Evolutionary conservation across 2,888 invertebrate species (phyloP).

Genomic region (Electrophaes corylata): DNA sequence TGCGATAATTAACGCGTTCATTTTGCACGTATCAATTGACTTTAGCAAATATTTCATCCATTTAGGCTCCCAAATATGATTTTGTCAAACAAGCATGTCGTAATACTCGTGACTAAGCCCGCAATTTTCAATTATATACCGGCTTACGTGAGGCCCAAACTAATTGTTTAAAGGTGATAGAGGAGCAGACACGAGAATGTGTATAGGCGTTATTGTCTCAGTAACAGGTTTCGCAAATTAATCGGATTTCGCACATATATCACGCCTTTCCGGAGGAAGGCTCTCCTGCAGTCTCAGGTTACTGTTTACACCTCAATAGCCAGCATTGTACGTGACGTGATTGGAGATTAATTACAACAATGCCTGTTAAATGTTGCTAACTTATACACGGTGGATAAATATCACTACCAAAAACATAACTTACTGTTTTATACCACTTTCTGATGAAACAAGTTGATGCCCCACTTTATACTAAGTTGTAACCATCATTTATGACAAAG

Average conservation of each 20-base stretch:
- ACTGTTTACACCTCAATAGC: conserved; percentile 44
- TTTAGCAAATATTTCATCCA: conserved; percentile 25
- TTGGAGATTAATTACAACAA: conserved; percentile 28
- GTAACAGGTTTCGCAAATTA: conserved; percentile 70
- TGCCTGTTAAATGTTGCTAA: conserved; percentile 26
- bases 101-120: conserved; percentile 17
- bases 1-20: conserved; percentile 10
- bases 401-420: no score
- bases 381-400: neutral
- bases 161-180: conserved; percentile 55
- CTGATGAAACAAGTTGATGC: no score
- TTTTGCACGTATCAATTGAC: conserved; percentile 11
- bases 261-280: conserved; percentile 56
- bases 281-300: conserved; percentile 44
- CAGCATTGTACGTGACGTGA: conserved; percentile 33
- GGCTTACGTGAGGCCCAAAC: conserved; percentile 48
- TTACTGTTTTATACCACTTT: conserved; percentile 5
- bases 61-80: conserved; percentile 15
- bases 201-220: conserved; percentile 69
- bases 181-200: conserved; percentile 60
- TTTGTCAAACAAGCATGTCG: conserved; percentile 18
- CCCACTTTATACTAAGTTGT: no score
- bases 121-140: conserved; percentile 52
- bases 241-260: conserved; percentile 69
- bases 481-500: no score